phyloP scores from a whole-genome alignment of 2,113 vertebrate genomes.

The Chionis minor region DNA sequence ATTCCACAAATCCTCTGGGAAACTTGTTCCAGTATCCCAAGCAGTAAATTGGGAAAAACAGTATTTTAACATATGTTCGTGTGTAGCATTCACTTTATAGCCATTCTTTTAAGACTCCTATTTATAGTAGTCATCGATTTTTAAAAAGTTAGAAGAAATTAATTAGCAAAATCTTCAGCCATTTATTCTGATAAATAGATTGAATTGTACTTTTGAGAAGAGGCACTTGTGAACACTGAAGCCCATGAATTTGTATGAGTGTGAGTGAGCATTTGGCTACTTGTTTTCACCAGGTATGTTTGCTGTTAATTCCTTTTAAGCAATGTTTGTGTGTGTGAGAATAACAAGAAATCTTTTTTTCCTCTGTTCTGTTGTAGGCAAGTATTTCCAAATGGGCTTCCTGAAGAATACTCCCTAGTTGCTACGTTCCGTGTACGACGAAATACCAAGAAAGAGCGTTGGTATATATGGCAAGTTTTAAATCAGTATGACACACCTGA shows the following conservation, averaged over 20 bases:
- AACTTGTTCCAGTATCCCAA: background rate
- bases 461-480: constrained; percentile 94
- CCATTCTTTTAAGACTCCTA: background rate
- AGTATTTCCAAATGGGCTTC: constrained; percentile 87
- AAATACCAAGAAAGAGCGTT: constrained; percentile 91
- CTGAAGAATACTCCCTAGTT: constrained; percentile 86
- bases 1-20: background rate
- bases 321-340: background rate
- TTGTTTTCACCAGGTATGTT: background rate
- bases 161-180: background rate
- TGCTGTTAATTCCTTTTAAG: background rate
- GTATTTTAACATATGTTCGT: background rate
- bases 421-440: constrained; percentile 86
- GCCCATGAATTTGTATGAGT: background rate
- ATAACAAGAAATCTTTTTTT: background rate
- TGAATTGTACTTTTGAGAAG: background rate
- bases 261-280: background rate
- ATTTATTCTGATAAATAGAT: background rate
- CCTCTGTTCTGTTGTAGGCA: constrained; percentile 65
- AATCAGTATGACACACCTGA: constrained; percentile 84
- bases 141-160: background rate
- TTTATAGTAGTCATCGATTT: background rate
- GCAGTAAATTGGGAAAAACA: background rate
- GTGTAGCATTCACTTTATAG: background rate
- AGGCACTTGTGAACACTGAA: background rate